Evolutionary conservation across 2,888 invertebrate species (phyloP).

Genomic region (Diaperis boleti): DNA sequence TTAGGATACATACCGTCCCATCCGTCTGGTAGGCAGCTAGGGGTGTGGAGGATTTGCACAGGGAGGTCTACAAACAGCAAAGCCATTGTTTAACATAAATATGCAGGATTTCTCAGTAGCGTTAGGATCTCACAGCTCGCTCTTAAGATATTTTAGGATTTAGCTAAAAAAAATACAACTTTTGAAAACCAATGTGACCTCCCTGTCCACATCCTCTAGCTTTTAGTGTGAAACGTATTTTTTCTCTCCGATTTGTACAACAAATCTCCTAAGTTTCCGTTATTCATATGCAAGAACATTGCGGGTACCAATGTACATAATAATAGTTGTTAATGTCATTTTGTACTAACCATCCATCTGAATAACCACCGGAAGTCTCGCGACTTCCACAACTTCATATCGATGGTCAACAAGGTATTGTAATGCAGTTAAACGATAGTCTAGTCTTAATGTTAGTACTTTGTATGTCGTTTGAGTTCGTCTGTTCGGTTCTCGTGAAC

Average conservation of each 20-base stretch:
- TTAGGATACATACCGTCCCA: slow-evolving; percentile 31
- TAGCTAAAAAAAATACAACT: too few species aligned
- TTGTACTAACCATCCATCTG: slow-evolving; percentile 31
- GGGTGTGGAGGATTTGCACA: too few species aligned
- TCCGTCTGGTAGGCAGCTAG: too few species aligned
- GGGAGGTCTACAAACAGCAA: too few species aligned
- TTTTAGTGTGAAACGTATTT: neutral
- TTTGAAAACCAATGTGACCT: neutral
- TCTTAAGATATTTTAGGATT: too few species aligned
- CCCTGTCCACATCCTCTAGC: neutral
- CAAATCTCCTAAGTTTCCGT: slow-evolving; percentile 14
- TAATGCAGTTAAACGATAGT: slow-evolving; percentile 16
- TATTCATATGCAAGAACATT: slow-evolving; percentile 42
- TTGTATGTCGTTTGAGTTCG: slow-evolving; percentile 26
- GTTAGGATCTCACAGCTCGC: too few species aligned
- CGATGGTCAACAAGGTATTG: slow-evolving; percentile 38
- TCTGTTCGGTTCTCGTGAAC: slow-evolving; percentile 17
- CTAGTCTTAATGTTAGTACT: slow-evolving; percentile 29
- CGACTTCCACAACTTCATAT: slow-evolving; percentile 13
- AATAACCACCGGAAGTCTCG: neutral
- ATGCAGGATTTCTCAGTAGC: too few species aligned
- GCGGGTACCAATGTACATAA: slow-evolving; percentile 52
- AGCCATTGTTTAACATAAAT: neutral
- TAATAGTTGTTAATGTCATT: slow-evolving; percentile 39
- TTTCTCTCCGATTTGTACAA: neutral